Evolutionary conservation across 2,888 invertebrate species (phyloP).

Genomic region (Nomada ferruginata): DNA sequence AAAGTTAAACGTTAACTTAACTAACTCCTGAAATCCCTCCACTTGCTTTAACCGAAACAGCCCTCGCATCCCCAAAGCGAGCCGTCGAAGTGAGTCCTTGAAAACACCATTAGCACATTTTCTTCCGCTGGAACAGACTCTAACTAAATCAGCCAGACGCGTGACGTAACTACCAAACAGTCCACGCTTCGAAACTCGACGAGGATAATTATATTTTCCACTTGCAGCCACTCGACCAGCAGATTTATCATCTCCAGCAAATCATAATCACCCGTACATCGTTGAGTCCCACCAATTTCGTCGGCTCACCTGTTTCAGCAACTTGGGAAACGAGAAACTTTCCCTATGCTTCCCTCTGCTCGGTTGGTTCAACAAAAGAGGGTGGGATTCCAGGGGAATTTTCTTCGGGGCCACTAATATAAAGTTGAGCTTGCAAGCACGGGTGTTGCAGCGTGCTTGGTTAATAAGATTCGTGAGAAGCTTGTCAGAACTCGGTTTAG

Average conservation of each 20-base stretch:
- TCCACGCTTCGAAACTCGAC: neutral
- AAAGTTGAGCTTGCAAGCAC: constrained; percentile 42
- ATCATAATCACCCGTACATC: constrained; percentile 26
- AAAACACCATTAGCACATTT: constrained; percentile 29
- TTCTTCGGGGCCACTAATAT: constrained; percentile 6
- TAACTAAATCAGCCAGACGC: constrained; percentile 21
- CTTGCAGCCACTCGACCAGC: neutral
- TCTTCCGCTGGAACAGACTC: constrained; percentile 5
- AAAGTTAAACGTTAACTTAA: constrained; percentile 11
- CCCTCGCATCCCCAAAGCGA: neutral
- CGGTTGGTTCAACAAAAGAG: neutral
- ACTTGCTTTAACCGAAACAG: constrained; percentile 2
- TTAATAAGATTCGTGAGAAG: constrained; percentile 62
- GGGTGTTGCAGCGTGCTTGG: constrained; percentile 21
- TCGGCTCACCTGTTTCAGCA: neutral
- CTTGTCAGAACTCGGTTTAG: constrained; percentile 50
- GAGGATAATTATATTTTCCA: constrained; percentile 31
- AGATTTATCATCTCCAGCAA: constrained; percentile 16
- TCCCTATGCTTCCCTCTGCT: neutral
- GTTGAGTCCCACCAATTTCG: constrained; percentile 11
- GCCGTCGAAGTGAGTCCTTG: constrained; percentile 4
- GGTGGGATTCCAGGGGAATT: constrained; percentile 18
- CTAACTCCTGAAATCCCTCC: neutral
- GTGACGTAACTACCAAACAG: constrained; percentile 31
- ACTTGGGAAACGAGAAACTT: constrained; percentile 2